Evolutionary conservation across 2,888 invertebrate species (phyloP).

Genomic region (Drosophila atroscutellata): DNA sequence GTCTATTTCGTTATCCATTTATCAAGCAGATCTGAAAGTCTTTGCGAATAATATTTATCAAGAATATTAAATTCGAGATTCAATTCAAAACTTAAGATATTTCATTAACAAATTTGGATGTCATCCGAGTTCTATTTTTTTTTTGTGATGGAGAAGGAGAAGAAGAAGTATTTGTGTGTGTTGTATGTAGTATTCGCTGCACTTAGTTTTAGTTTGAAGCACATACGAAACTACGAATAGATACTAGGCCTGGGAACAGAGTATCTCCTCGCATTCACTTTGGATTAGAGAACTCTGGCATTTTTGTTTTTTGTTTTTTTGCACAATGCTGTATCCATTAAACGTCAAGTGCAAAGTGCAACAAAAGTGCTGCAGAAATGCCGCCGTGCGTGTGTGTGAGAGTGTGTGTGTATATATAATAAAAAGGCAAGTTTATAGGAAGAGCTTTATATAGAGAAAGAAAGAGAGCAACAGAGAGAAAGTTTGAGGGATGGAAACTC

Average conservation of each 20-base stretch:
- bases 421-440: slow-evolving; percentile 32
- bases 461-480: background rate
- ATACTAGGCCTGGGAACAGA: background rate
- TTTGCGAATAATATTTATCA: background rate
- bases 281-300: background rate
- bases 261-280: background rate
- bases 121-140: background rate
- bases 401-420: slow-evolving; percentile 14
- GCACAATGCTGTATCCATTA: slow-evolving; percentile 59
- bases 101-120: background rate
- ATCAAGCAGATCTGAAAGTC: background rate
- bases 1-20: background rate
- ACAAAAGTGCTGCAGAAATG: slow-evolving; percentile 62
- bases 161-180: background rate
- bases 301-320: background rate
- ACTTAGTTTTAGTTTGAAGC: background rate
- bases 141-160: fast-evolving
- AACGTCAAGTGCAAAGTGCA: slow-evolving; percentile 71
- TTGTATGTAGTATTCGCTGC: background rate
- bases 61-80: background rate
- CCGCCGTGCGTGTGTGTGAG: slow-evolving; percentile 17
- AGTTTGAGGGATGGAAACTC: slow-evolving; percentile 8
- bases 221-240: background rate
- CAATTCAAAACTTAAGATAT: background rate
- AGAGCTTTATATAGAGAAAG: background rate